phyloP scores from a whole-genome alignment of 2,113 vertebrate genomes.

The Hemicordylus capensis region DNA sequence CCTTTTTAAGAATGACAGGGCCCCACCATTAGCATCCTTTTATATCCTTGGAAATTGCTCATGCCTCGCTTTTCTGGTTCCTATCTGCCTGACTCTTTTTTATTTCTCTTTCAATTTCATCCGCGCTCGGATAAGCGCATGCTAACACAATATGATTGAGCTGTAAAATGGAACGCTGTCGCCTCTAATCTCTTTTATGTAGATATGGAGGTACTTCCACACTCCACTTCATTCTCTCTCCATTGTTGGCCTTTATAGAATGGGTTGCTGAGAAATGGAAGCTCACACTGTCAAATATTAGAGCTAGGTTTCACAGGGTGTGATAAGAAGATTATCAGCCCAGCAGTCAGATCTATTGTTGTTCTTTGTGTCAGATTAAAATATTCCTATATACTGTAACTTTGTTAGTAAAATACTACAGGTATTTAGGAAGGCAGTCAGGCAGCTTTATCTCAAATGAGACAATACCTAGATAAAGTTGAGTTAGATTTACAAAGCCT shows the following conservation, averaged over 20 bases:
- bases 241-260: constrained; percentile 81
- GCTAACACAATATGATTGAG: constrained; percentile 99
- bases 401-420: constrained; percentile 75
- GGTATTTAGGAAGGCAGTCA: constrained; percentile 61
- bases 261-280: constrained; percentile 77
- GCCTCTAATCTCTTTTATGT: constrained; percentile 96
- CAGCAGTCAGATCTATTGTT: constrained; percentile 78
- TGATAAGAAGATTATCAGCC: constrained; percentile 83
- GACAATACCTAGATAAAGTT: constrained; percentile 64
- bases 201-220: constrained; percentile 88
- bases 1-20: constrained; percentile 94
- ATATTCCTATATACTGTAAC: constrained; percentile 78
- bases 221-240: constrained; percentile 81
- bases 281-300: constrained; percentile 74
- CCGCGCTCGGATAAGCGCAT: constrained; percentile 93
- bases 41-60: constrained; percentile 95
- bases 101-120: constrained; percentile 97
- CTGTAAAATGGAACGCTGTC: constrained; percentile 95
- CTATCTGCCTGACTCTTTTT: constrained; percentile 89
- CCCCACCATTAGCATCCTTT: constrained; percentile 91
- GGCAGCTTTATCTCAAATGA: constrained; percentile 57
- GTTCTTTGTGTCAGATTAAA: constrained; percentile 83
- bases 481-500: constrained; percentile 51
- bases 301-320: constrained; percentile 83
- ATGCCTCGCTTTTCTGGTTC: constrained; percentile 88